Evolutionary conservation across 2,113 vertebrate genomes (phyloP).

Genomic region (Furnarius figulus): DNA sequence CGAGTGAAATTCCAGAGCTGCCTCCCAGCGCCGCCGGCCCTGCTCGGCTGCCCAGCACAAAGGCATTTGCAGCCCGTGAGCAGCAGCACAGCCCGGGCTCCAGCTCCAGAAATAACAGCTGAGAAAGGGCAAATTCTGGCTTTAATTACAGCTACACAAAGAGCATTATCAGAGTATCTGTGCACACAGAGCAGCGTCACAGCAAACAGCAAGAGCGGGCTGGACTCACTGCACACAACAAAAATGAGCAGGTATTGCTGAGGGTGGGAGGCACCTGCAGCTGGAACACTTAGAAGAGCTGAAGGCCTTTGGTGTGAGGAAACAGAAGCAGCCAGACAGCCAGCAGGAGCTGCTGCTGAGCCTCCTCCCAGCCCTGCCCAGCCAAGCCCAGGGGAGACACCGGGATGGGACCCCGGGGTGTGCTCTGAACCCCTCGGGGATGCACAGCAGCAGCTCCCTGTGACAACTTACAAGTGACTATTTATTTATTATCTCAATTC

Average conservation of each 20-base stretch:
- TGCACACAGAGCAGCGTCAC: rapidly evolving
- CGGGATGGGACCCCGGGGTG: neutral
- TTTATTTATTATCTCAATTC: neutral
- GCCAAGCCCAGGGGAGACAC: neutral
- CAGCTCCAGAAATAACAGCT: conserved; percentile 2
- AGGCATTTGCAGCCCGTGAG: conserved; percentile 6
- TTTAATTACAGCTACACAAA: conserved; percentile 30
- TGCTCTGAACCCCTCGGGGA: rapidly evolving
- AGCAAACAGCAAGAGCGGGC: rapidly evolving
- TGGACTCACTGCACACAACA: rapidly evolving
- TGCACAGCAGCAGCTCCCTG: neutral
- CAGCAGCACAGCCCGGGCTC: neutral
- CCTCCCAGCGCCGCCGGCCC: neutral
- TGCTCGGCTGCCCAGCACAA: neutral
- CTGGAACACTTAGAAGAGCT: neutral
- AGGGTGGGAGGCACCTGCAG: rapidly evolving
- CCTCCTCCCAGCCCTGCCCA: neutral
- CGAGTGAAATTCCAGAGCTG: conserved; percentile 20
- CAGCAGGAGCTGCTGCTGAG: rapidly evolving
- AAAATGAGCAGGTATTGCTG: rapidly evolving
- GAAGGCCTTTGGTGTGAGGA: neutral
- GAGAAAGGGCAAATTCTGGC: conserved; percentile 37
- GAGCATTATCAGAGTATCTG: neutral
- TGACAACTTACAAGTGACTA: rapidly evolving
- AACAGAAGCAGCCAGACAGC: neutral